Evolutionary conservation across 2,113 vertebrate genomes (phyloP).

Genomic region (Numenius arquata): DNA sequence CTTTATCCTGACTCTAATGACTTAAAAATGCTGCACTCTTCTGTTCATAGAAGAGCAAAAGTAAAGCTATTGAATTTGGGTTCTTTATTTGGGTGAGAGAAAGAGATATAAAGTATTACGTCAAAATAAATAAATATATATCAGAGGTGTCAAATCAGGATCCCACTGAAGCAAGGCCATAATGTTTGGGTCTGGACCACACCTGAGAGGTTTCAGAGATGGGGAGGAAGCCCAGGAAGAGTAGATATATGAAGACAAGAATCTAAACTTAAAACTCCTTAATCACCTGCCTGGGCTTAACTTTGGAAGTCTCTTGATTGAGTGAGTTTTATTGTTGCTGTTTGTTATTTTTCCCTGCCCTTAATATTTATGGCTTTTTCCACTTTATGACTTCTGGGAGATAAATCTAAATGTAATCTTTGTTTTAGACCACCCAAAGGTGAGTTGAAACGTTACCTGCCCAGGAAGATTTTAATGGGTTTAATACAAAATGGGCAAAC

Average conservation of each 20-base stretch:
- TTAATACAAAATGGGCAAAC: background rate
- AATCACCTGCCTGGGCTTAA: background rate
- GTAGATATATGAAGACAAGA: background rate
- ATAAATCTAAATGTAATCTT: background rate
- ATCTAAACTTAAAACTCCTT: background rate
- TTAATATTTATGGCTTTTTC: background rate
- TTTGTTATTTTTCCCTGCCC: background rate
- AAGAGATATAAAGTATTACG: background rate
- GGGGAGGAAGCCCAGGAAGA: background rate
- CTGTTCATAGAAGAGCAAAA: constrained; percentile 20
- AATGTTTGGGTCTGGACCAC: background rate
- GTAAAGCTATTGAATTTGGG: background rate
- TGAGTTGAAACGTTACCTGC: background rate
- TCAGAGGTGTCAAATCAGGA: background rate
- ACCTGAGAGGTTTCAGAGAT: background rate
- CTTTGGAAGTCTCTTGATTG: background rate
- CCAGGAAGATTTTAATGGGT: background rate
- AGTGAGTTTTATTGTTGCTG: background rate
- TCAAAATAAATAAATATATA: background rate
- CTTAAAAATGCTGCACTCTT: background rate
- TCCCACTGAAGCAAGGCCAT: background rate
- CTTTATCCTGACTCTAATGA: constrained; percentile 26
- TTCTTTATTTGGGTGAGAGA: background rate
- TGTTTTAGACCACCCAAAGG: background rate
- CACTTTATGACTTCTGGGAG: background rate